Conservation (phyloP, 2,888 invertebrate species). For the Cosmia trapezina region DNA sequence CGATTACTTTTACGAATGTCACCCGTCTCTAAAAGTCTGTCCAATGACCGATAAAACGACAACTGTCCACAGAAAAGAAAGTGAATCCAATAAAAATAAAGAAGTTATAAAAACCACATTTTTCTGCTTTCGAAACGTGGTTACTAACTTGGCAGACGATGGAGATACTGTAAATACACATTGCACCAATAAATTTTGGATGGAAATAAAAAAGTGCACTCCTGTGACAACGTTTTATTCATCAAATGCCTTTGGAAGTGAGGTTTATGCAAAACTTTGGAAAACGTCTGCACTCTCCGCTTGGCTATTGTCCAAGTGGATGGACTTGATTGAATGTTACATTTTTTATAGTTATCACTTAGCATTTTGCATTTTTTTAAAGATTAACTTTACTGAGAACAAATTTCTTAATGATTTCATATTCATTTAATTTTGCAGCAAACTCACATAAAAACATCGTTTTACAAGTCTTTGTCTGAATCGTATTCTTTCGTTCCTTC, state of each 20-base stretch:
- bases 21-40: constrained; percentile 53
- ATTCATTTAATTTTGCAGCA: not conserved
- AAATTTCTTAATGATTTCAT: not conserved
- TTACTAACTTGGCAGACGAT: constrained; percentile 77
- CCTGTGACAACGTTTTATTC: constrained; percentile 74
- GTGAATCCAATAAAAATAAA: constrained; percentile 65
- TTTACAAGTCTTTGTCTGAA: not conserved
- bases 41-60: constrained; percentile 68
- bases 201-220: constrained; percentile 71
- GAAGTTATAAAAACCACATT: constrained; percentile 70
- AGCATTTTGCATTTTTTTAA: constrained; percentile 13
- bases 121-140: constrained; percentile 69
- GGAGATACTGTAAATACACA: constrained; percentile 77
- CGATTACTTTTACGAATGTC: constrained; percentile 65
- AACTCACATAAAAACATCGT: not conserved
- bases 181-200: constrained; percentile 78
- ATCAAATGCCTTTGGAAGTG: constrained; percentile 80
- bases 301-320: constrained; percentile 79
- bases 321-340: constrained; percentile 64
- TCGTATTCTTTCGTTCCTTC: not conserved
- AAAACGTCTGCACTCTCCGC: constrained; percentile 78
- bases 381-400: not conserved
- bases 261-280: constrained; percentile 80
- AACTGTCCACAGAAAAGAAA: constrained; percentile 66
- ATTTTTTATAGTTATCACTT: constrained; percentile 48